Base-by-base conservation (phyloP, 2,797 vertebrate species). In the Anguilla obscura region DNA sequence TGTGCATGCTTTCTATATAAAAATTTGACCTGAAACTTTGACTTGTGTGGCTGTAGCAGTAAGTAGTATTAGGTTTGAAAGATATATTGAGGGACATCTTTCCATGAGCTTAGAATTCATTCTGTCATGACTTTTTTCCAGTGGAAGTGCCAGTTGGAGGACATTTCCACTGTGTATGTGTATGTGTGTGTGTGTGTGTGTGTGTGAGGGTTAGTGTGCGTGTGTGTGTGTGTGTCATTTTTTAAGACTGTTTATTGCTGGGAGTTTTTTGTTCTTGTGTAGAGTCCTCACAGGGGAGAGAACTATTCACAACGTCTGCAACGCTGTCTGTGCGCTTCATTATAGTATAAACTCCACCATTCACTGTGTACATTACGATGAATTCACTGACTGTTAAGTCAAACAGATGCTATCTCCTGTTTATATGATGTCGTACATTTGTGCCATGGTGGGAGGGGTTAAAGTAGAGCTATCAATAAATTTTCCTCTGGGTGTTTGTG, bases 301-400 rank as follows among this genome's bases (percentile, higher is more conserved):
- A n/a, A 8, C 69, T 63, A 71, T 86, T 85, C n/a, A 88, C 71
- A 66, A 27, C 3, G 84, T 88, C 86, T 89, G 48, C 79, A 92
- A 91, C 89, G 63, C 71, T 87, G 86, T 89, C 86, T 76, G 50
- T 86, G 88, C 86, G 86, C 58, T 91, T 91, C 91, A 85, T 87
- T 74, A 92, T 84, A 90, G 86, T 69, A 45, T 48, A 89, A 85
- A 54, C 88, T 89, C 89, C 66, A 63, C 84, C 2, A 88, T 24
- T 82, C 30, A 3, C 21, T 92, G 90, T 95, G 93, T 91, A 93
- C 84, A 27, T 88, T 91, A 66, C 79, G 86, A 87, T 85, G 8
- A 89, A 87, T 85, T 27, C 63, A 56, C 54, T 40, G 56, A 83
- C 84, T 56, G 0, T 16, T 74, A 33, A 60, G 48, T 54, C 14